Conservation (phyloP, 2,888 invertebrate species). For the Salpingus planirostris region DNA sequence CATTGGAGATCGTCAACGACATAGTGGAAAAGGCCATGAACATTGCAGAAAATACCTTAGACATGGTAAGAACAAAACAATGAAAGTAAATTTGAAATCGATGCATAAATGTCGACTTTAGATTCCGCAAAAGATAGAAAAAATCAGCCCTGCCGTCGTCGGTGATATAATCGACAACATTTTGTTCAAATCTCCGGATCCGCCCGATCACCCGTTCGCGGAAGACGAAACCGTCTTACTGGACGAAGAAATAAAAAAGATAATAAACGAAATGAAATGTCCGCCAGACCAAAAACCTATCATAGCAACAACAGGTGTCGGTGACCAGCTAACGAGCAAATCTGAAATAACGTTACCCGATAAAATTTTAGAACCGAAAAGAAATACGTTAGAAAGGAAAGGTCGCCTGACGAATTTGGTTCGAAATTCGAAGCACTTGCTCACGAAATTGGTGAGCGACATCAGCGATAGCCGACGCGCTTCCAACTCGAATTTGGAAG, state of each 20-base stretch:
- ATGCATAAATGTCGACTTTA: too few species aligned
- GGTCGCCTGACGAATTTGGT: constrained; percentile 37
- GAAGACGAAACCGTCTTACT: constrained; percentile 10
- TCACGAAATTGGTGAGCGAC: constrained; percentile 26
- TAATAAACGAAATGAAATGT: constrained; percentile 19
- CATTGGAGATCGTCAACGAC: constrained; percentile 33
- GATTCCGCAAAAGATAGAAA: constrained; percentile 7
- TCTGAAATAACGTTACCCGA: constrained; percentile 15
- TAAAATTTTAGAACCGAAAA: constrained; percentile 10
- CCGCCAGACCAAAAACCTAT: constrained; percentile 7
- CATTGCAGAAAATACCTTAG: too few species aligned
- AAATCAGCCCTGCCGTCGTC: constrained; percentile 14
- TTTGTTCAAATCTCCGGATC: constrained; percentile 5
- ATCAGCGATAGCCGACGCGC: constrained; percentile 28
- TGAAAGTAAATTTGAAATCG: too few species aligned
- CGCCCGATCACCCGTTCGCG: constrained; percentile 1
- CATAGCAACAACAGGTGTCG: constrained; percentile 14
- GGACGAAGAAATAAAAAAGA: constrained; percentile 17
- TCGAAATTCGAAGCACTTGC: constrained; percentile 35
- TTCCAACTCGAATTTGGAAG: too few species aligned
- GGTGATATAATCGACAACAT: constrained; percentile 23
- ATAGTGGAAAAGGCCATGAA: constrained; percentile 33
- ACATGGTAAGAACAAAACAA: too few species aligned
- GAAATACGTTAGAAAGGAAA: constrained; percentile 41
- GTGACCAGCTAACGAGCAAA: constrained; percentile 23